Conservation (phyloP, 2,888 invertebrate genomes). For the Meteorus colon region DNA sequence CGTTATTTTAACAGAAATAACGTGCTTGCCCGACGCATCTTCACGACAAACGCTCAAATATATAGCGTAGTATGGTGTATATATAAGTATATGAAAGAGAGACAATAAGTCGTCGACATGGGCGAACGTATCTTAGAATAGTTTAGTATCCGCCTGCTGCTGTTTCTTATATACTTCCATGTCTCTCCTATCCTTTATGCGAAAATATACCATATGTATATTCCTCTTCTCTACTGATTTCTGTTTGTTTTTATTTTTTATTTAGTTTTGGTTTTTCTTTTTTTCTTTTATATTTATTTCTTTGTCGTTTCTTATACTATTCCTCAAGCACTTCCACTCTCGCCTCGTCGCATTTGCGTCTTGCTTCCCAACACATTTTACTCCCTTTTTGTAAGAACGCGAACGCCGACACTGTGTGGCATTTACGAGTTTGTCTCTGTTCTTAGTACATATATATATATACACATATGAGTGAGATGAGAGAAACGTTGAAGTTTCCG, state of each 20-base stretch:
- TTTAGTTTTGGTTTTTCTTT: background rate
- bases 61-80: conserved; percentile 13
- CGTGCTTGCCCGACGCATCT: conserved; percentile 53
- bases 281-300: conserved; percentile 34
- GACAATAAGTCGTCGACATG: conserved; percentile 66
- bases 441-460: background rate
- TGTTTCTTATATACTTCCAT: conserved; percentile 24
- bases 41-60: conserved; percentile 31
- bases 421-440: conserved; percentile 45
- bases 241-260: background rate
- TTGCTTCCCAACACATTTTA: conserved; percentile 41
- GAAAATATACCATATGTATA: conserved; percentile 22
- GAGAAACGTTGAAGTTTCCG: conserved; percentile 43
- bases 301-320: conserved; percentile 45
- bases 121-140: conserved; percentile 65
- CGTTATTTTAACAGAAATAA: conserved; percentile 72
- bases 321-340: conserved; percentile 45
- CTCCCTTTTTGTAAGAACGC: conserved; percentile 24
- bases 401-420: conserved; percentile 42
- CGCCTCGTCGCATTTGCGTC: conserved; percentile 40
- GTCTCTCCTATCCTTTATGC: conserved; percentile 50
- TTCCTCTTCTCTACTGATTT: background rate
- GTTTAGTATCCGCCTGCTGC: conserved; percentile 58
- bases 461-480: conserved; percentile 33
- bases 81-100: conserved; percentile 42